Conservation (phyloP, 2,888 invertebrate species). For the Pristionchus fissidentatus region DNA sequence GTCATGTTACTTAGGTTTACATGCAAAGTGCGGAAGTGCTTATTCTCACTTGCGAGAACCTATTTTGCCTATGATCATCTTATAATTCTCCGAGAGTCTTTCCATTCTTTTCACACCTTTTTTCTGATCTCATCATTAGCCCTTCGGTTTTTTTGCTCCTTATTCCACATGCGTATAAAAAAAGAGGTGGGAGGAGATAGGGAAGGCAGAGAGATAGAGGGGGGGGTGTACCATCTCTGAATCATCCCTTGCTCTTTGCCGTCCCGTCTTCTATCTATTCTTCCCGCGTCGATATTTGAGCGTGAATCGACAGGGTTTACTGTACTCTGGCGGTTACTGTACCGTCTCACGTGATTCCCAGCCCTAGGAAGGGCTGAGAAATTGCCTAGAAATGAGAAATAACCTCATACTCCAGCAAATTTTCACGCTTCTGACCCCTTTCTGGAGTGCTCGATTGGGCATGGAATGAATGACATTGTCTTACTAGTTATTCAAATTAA, state of each 20-base stretch:
- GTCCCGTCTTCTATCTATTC: background rate
- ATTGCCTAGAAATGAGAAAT: no score
- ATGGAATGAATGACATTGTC: background rate
- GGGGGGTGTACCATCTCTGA: background rate
- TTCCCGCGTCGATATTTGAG: background rate
- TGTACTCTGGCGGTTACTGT: no score
- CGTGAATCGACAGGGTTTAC: no score
- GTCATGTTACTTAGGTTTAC: background rate
- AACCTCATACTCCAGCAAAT: no score
- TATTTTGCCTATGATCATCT: background rate
- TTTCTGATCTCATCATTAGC: background rate
- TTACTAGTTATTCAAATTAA: background rate
- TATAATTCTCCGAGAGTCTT: background rate
- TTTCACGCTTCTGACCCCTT: background rate
- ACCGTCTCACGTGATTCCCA: no score
- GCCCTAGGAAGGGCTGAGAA: no score
- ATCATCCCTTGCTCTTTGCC: background rate
- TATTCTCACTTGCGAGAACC: background rate
- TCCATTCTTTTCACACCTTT: background rate
- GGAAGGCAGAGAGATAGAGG: background rate
- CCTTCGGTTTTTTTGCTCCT: background rate
- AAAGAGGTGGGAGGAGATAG: background rate
- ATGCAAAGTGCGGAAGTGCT: no score
- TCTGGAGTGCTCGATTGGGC: background rate
- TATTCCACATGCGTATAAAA: conserved; percentile 17